These are phyloP conservation scores for Melanostoma mellinum DNA, from an alignment of 2,888 invertebrate species.

Conservation along the genomic window DNA sequence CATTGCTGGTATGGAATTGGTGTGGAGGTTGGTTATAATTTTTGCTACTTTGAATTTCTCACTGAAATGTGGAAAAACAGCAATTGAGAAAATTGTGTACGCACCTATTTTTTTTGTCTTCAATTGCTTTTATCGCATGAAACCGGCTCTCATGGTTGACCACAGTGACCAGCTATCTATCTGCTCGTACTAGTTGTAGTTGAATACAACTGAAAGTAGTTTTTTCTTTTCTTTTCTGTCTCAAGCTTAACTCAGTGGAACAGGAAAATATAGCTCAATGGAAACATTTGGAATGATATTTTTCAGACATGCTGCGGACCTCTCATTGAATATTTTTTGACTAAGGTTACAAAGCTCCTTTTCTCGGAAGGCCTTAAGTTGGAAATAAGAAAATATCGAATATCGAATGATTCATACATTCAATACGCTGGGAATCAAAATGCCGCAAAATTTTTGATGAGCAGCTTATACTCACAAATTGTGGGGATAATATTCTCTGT, in stretches of 20 bases:
- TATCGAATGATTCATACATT: too few species aligned
- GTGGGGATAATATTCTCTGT: too few species aligned
- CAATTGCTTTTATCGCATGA: slow-evolving; percentile 17
- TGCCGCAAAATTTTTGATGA: too few species aligned
- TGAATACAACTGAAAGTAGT: slow-evolving; percentile 49
- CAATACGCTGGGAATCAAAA: too few species aligned
- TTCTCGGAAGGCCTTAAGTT: too few species aligned
- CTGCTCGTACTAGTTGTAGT: slow-evolving; percentile 7
- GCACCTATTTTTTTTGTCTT: slow-evolving; percentile 15
- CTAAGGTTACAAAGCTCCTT: too few species aligned
- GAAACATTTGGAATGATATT: background rate
- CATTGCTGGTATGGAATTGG: background rate
- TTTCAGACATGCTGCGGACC: too few species aligned
- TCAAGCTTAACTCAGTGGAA: background rate
- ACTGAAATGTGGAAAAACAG: slow-evolving; percentile 45
- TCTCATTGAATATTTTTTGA: too few species aligned
- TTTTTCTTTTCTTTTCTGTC: slow-evolving; percentile 5
- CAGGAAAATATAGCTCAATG: slow-evolving; percentile 1
- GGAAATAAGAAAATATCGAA: too few species aligned
- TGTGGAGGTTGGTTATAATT: background rate
- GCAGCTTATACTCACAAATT: too few species aligned
- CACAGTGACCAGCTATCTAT: slow-evolving; percentile 11
- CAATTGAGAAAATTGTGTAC: slow-evolving; percentile 16
- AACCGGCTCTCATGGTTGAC: slow-evolving; percentile 35
- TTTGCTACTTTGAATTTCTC: slow-evolving; percentile 20